Conservation (phyloP, 2,113 vertebrate genomes). For the Ardeotis arabs region DNA sequence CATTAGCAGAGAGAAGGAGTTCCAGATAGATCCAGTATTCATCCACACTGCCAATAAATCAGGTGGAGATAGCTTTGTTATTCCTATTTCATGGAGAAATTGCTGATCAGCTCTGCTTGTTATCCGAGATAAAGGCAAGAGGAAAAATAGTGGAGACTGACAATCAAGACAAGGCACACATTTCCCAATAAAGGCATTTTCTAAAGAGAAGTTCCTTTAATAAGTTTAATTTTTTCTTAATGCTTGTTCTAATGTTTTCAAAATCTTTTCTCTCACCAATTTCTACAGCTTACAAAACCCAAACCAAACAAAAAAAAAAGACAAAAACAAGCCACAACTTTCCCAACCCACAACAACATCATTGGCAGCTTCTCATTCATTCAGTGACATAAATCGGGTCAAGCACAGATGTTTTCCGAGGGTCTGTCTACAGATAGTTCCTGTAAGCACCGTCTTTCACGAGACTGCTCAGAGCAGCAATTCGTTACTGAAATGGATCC, state of each 20-base stretch:
- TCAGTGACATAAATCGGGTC: neutral
- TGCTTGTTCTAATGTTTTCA: neutral
- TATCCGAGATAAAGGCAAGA: neutral
- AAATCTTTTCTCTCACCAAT: neutral
- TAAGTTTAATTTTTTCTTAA: neutral
- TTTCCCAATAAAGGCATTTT: neutral
- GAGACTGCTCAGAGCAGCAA: neutral
- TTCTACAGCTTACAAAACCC: neutral
- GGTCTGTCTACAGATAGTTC: neutral
- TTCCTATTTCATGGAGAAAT: constrained; percentile 22
- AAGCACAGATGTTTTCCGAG: neutral
- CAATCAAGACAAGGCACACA: neutral
- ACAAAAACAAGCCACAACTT: neutral
- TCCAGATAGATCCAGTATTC: neutral
- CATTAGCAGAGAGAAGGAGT: neutral
- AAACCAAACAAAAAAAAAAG: neutral
- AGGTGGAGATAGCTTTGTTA: constrained; percentile 5
- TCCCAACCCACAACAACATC: neutral
- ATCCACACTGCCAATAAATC: neutral
- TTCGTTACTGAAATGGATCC: neutral
- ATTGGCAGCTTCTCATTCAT: neutral
- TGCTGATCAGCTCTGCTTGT: constrained; percentile 27
- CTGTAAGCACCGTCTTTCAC: neutral
- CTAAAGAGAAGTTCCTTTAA: neutral
- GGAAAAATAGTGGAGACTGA: neutral